Conservation (phyloP, 1,140 invertebrate genomes). For the Pachypeltis micranthus region DNA sequence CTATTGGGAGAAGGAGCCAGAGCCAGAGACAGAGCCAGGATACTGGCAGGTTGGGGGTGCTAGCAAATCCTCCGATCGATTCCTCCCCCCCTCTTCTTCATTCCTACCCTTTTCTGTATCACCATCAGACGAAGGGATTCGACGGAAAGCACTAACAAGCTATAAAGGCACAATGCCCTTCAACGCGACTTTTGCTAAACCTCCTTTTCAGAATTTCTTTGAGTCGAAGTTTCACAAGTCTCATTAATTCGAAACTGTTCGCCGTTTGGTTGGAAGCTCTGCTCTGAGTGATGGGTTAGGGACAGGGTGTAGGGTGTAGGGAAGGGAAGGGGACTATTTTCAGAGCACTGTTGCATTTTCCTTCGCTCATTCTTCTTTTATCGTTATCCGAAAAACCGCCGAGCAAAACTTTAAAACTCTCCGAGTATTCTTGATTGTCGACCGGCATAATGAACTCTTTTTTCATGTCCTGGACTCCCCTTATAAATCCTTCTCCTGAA, state of each 20-base stretch:
- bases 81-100: neutral
- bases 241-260: constrained; percentile 9
- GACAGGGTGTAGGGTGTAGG: neutral
- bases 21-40: too few species aligned
- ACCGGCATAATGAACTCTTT: neutral
- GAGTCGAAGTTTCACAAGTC: constrained; percentile 8
- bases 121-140: constrained; percentile 7
- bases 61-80: constrained; percentile 8
- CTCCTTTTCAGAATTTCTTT: constrained; percentile 1
- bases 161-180: constrained; percentile 8
- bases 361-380: neutral
- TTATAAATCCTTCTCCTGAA: too few species aligned
- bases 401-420: neutral
- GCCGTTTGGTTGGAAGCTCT: too few species aligned
- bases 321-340: neutral
- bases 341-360: neutral
- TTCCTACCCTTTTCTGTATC: neutral
- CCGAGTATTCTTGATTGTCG: neutral
- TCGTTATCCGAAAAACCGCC: neutral
- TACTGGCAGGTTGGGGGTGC: neutral
- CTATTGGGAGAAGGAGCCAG: neutral
- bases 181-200: neutral
- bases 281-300: too few species aligned
- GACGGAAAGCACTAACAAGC: constrained; percentile 7
- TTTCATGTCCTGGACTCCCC: too few species aligned